Base-by-base conservation (phyloP, 1,140 invertebrate species). In the Ceratina australensis region DNA sequence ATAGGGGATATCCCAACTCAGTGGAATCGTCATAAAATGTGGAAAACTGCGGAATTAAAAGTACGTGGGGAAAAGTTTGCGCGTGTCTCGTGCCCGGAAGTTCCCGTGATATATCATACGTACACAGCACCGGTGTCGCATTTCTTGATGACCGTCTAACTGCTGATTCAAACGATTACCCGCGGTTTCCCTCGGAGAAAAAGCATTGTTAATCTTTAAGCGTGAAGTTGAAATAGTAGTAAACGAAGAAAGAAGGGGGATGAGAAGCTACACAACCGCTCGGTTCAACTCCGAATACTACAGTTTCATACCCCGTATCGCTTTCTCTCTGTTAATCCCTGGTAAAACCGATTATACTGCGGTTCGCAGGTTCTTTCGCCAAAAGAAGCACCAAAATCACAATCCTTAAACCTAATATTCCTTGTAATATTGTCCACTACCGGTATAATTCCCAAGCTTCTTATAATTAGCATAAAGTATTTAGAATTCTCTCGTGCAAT, bases 301-400 rank as follows among this genome's bases (percentile, higher is more conserved):
- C 33, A 59, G 42, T 69, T 56, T 56, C 52, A 42, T 18, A 26
- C 2, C 26, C 7, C 28, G 20, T 65, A 24, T 65, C 63, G 13
- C 26, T 22, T 69, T 42, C 67, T 20, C 52, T 28, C 2, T n/a
- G n/a, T 15, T 56, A 69, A 69, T 57, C 67, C 20, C 8, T 3
- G 3, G 16, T 59, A 69, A 59, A 69, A 24, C 28, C 26, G 26
- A n/a, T 42, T 47, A 42, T 47, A 42, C 54, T 69, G 67, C 33
- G 67, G 67, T 69, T 52, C 24, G 28, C n/a, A 47, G 18, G n/a
- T 28, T 68, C 65, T 56, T 69, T 16, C 54, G 57, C 57, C 67
- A 20, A 33, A 33, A 57, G 67, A 69, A 69, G 67, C 67, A 57
- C 67, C 54, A 69, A 69, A 69, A 69, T 54, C 67, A 33, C 54